Conservation (phyloP, 2,888 invertebrate genomes). For the Eulithis prunata region DNA sequence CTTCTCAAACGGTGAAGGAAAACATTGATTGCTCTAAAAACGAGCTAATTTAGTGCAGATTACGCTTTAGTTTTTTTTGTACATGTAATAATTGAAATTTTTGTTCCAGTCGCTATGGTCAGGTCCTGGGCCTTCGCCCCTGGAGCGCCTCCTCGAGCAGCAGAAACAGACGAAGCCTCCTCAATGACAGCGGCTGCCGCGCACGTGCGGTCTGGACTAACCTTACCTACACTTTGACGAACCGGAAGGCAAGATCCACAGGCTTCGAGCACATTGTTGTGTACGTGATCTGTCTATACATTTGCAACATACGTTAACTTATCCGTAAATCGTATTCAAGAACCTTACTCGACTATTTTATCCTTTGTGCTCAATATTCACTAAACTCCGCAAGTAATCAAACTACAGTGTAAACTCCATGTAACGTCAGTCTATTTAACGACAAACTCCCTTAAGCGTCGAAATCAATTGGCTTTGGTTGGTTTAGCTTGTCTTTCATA, state of each 20-base stretch:
- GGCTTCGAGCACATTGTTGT: neutral
- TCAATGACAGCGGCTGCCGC: conserved; percentile 55
- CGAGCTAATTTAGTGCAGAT: too few species aligned
- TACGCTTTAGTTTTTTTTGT: too few species aligned
- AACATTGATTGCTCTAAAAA: too few species aligned
- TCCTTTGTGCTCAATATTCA: neutral
- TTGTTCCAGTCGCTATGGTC: conserved; percentile 88
- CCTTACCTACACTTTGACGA: conserved; percentile 3
- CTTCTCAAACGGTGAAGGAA: too few species aligned
- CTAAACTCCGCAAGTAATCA: too few species aligned
- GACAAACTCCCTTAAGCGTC: too few species aligned
- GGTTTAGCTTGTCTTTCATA: too few species aligned
- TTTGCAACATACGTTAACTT: conserved; percentile 1
- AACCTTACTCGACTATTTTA: neutral
- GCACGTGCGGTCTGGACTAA: conserved; percentile 13
- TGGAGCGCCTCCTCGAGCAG: conserved; percentile 91
- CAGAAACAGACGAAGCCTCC: conserved; percentile 87
- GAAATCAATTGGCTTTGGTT: too few species aligned
- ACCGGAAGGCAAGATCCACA: neutral
- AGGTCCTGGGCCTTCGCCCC: conserved; percentile 90
- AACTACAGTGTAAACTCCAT: too few species aligned
- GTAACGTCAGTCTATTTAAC: too few species aligned
- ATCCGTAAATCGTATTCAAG: neutral
- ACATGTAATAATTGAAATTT: neutral
- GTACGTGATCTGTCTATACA: neutral